phyloP scores from a whole-genome alignment of 2,888 invertebrate genomes.

The Uropetala carovei region DNA sequence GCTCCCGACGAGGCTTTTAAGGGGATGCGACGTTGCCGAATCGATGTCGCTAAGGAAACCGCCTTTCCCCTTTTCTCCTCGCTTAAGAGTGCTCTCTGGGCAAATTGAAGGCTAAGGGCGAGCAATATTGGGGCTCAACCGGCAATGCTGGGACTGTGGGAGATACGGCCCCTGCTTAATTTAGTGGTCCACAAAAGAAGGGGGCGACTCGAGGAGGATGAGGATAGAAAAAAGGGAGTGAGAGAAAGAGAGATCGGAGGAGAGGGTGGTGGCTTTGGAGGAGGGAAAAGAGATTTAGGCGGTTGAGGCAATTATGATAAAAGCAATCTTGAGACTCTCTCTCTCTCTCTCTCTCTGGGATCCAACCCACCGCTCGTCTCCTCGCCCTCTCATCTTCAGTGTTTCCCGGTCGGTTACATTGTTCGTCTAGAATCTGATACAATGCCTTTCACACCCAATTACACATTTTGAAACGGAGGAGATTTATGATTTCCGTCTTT shows the following conservation, averaged over 20 bases:
- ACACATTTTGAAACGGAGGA: constrained; percentile 61
- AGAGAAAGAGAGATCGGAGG: not conserved
- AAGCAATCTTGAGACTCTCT: constrained; percentile 54
- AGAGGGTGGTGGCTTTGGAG: constrained; percentile 17
- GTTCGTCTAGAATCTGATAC: constrained; percentile 57
- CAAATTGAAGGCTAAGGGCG: constrained; percentile 59
- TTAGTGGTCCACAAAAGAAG: constrained; percentile 49
- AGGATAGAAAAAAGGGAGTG: too few relatives aligned
- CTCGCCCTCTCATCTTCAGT: constrained; percentile 31
- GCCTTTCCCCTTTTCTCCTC: not conserved
- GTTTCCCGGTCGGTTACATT: constrained; percentile 38
- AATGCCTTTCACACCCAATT: constrained; percentile 64
- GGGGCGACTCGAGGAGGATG: constrained; percentile 8
- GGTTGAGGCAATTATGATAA: constrained; percentile 59
- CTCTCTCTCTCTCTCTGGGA: not conserved
- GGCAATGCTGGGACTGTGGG: constrained; percentile 26
- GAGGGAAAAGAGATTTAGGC: constrained; percentile 32
- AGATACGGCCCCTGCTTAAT: constrained; percentile 40
- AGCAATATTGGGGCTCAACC: constrained; percentile 2
- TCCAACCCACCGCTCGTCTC: not conserved
- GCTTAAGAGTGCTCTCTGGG: constrained; percentile 41
- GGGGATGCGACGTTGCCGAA: constrained; percentile 56
- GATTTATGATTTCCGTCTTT: constrained; percentile 59
- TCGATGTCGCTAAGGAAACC: constrained; percentile 20
- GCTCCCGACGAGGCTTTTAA: constrained; percentile 51